These are phyloP conservation scores for Cirrhinus molitorella DNA, from an alignment of 2,797 vertebrate species.

Conservation along the genomic window DNA sequence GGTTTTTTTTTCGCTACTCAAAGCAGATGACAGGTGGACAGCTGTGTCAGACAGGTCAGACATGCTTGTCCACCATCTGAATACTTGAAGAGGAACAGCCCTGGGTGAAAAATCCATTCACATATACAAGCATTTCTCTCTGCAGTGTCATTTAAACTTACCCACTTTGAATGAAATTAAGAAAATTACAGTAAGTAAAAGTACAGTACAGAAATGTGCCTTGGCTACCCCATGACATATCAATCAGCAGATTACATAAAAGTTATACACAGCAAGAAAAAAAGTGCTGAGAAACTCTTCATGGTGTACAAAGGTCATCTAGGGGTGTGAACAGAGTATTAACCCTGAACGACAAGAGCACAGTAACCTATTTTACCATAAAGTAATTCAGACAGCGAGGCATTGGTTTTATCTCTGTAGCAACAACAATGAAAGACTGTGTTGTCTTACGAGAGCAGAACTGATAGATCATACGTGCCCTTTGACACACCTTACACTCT, in stretches of 20 bases:
- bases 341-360: slow-evolving; percentile 23
- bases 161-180: neutral
- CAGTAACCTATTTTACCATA: slow-evolving; percentile 24
- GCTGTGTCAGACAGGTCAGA: neutral
- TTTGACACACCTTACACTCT: neutral
- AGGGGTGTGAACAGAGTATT: neutral
- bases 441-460: neutral
- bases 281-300: neutral
- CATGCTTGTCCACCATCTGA: neutral
- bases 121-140: neutral
- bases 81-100: neutral
- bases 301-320: slow-evolving; percentile 27
- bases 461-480: neutral
- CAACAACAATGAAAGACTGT: slow-evolving; percentile 2
- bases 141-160: neutral
- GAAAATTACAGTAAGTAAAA: neutral
- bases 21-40: slow-evolving; percentile 24
- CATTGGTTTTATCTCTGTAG: neutral
- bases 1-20: neutral
- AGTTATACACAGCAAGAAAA: neutral
- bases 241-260: slow-evolving; percentile 16
- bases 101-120: neutral
- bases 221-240: neutral
- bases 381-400: neutral
- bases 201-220: neutral